Conservation (phyloP, 2,888 invertebrate species). For the Phalera bucephala region DNA sequence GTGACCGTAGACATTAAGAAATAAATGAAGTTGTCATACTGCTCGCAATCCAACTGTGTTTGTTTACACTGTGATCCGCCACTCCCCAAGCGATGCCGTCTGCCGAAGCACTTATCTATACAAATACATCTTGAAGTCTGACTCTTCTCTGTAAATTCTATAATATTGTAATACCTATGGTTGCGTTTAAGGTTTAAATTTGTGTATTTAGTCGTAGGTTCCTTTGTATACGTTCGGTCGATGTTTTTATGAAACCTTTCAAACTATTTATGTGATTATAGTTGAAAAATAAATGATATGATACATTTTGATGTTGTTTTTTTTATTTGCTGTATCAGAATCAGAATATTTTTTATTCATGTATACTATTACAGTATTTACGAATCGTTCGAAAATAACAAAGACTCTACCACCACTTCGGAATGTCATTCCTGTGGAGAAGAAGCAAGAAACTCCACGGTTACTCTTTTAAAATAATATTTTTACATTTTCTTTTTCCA, state of each 20-base stretch:
- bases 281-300: conserved; percentile 31
- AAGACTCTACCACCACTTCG: too few relatives aligned
- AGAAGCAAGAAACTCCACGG: too few relatives aligned
- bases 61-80: neutral
- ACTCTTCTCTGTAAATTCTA: conserved; percentile 2
- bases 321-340: too few relatives aligned
- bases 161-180: conserved; percentile 5
- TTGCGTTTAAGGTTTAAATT: conserved; percentile 21
- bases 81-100: neutral
- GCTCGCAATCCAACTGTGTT: too few relatives aligned
- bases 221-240: conserved; percentile 29
- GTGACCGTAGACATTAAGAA: too few relatives aligned
- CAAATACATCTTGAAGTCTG: conserved; percentile 20
- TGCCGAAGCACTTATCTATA: neutral
- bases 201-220: conserved; percentile 20
- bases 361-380: too few relatives aligned
- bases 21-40: too few relatives aligned
- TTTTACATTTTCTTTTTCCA: too few relatives aligned
- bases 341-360: too few relatives aligned
- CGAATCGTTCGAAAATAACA: too few relatives aligned
- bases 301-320: conserved; percentile 9
- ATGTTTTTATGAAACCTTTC: conserved; percentile 29
- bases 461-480: too few relatives aligned
- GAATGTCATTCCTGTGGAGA: too few relatives aligned
- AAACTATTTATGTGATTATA: conserved; percentile 35